Percentiles rank a stretch among this genome's conserved stretches.
phyloP scores from a whole-genome alignment of 2,888 invertebrate genomes.

The Panopea generosa region DNA sequence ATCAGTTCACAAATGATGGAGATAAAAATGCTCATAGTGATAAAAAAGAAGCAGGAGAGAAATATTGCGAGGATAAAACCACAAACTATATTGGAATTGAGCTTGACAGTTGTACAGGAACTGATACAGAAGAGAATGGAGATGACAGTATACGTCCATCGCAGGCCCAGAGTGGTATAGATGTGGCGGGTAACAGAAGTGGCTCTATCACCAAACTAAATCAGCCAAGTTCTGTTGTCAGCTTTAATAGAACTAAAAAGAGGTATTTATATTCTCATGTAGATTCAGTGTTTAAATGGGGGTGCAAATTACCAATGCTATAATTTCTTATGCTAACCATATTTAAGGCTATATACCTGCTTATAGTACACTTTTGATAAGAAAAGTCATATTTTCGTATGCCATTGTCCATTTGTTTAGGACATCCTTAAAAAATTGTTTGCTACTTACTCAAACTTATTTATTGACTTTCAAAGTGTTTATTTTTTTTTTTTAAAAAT shows the following conservation, averaged over 20 bases:
- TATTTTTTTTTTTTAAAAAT: too few species aligned
- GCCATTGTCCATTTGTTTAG: too few species aligned
- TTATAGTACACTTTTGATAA: too few species aligned
- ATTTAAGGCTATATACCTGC: too few species aligned
- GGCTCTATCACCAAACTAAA: slow-evolving; percentile 65
- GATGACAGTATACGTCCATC: slow-evolving; percentile 19
- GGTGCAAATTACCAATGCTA: not conserved
- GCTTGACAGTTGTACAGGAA: not conserved
- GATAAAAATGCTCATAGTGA: not conserved
- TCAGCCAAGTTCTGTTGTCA: slow-evolving; percentile 39
- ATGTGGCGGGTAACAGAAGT: slow-evolving; percentile 65
- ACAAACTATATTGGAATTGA: not conserved
- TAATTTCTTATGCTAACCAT: too few species aligned
- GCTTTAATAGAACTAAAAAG: slow-evolving; percentile 57
- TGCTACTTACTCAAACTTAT: too few species aligned
- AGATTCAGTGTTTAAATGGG: not conserved
- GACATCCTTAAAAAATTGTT: too few species aligned
- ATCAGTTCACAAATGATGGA: not conserved
- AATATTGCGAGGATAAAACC: not conserved
- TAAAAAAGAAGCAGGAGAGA: not conserved
- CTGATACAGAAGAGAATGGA: not conserved
- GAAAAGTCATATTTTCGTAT: too few species aligned
- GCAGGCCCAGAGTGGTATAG: slow-evolving; percentile 44
- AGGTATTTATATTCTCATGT: slow-evolving; percentile 46
- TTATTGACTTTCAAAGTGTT: too few species aligned